phyloP scores from a whole-genome alignment of 1,140 invertebrate genomes.

The Trachymyrmex septentrionalis region DNA sequence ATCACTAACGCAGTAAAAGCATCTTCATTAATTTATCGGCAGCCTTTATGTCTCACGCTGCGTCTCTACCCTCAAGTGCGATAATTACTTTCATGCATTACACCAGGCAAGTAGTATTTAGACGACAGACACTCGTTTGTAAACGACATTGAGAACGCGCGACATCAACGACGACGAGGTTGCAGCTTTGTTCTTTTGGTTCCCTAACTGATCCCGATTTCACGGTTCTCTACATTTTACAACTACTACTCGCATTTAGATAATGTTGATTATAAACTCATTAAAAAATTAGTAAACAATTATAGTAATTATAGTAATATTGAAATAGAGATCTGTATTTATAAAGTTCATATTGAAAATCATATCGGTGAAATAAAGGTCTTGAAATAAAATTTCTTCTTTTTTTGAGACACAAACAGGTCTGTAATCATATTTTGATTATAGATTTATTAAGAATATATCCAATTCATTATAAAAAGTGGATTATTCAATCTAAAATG shows the following conservation, averaged over 20 bases:
- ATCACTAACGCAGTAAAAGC: not conserved
- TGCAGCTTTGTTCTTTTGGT: not conserved
- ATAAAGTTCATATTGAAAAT: not conserved
- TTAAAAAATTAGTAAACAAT: not conserved
- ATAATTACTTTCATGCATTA: constrained; percentile 16
- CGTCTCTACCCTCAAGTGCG: not conserved
- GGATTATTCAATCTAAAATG: not conserved
- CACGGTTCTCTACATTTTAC: not conserved
- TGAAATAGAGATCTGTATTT: not conserved
- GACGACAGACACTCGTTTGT: constrained; percentile 29
- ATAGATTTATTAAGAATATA: not conserved
- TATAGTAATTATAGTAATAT: not conserved
- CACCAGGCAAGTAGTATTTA: not conserved
- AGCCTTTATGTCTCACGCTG: constrained; percentile 5
- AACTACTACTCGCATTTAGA: not conserved
- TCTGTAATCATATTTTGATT: not conserved
- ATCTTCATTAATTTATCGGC: constrained; percentile 34
- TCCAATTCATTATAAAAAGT: not conserved
- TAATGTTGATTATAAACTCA: not conserved
- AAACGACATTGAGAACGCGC: not conserved
- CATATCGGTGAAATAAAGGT: not conserved
- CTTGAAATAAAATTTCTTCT: not conserved
- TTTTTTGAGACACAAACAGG: not conserved
- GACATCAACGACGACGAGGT: not conserved
- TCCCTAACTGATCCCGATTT: not conserved